phyloP scores from a whole-genome alignment of 1,140 invertebrate genomes.

The Sinella curviseta region DNA sequence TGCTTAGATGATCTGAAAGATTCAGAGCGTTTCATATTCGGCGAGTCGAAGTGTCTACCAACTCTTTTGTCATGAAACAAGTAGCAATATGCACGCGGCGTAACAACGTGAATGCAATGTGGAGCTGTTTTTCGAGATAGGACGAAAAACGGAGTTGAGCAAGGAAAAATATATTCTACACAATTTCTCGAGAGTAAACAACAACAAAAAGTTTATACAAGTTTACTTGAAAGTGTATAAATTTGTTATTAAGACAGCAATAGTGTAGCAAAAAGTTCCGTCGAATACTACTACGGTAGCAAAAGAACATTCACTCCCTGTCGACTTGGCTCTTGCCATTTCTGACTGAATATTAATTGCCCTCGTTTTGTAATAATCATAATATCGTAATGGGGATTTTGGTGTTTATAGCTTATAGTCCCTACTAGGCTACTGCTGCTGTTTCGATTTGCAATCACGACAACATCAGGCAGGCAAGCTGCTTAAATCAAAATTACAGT shows the following conservation, averaged over 20 bases:
- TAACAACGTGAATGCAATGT: no score
- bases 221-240: neutral
- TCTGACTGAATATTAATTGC: constrained; percentile 7
- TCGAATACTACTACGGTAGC: neutral
- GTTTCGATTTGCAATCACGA: neutral
- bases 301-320: neutral
- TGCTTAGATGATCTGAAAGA: constrained; percentile 6
- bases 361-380: neutral
- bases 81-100: no score
- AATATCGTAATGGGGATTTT: neutral
- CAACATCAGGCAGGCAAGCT: no score
- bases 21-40: constrained; percentile 5
- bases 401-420: neutral
- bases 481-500: no score
- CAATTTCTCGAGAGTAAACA: neutral
- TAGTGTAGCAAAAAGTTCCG: neutral
- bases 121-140: neutral
- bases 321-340: neutral
- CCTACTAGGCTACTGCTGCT: neutral
- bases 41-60: neutral
- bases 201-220: neutral
- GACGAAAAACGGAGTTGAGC: neutral
- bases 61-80: neutral
- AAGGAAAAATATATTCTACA: neutral
- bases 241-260: neutral